A percentile compares a stretch with the other conserved stretches of the same genome.
phyloP scores from a whole-genome alignment of 2,113 vertebrate species.

The Gambusia holbrooki region DNA sequence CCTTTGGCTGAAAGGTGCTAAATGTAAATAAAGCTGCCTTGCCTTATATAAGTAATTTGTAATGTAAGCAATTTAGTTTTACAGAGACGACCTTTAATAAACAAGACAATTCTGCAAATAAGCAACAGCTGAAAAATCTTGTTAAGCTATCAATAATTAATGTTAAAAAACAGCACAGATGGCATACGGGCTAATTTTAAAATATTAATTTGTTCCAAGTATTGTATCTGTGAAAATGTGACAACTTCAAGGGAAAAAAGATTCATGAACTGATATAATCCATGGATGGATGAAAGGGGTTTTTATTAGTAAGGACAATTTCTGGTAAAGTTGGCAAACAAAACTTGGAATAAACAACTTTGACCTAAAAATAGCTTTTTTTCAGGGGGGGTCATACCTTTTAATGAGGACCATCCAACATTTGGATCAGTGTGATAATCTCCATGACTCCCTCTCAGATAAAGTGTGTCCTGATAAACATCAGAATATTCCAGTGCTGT shows the following conservation, averaged over 20 bases:
- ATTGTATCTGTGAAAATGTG: background rate
- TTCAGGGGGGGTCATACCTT: background rate
- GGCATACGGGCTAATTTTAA: background rate
- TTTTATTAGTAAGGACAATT: background rate
- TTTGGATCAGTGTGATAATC: background rate
- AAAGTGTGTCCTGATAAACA: background rate
- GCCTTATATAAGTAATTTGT: no score
- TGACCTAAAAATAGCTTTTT: background rate
- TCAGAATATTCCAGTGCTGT: slow-evolving; percentile 17
- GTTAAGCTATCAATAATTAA: background rate
- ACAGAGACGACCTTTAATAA: no score
- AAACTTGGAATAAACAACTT: background rate
- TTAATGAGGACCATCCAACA: background rate
- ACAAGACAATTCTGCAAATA: background rate
- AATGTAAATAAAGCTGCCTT: no score
- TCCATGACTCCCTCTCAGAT: slow-evolving; percentile 7
- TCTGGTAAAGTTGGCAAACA: background rate
- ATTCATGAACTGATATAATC: background rate
- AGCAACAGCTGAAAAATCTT: no score
- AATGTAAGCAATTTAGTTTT: no score
- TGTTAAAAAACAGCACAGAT: background rate
- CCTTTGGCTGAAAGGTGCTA: no score
- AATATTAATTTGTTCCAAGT: no score
- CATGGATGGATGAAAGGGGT: background rate
- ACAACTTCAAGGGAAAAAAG: background rate